These are phyloP conservation scores for Philaethria dido DNA, from an alignment of 2,888 invertebrate genomes.

Conservation along the genomic window DNA sequence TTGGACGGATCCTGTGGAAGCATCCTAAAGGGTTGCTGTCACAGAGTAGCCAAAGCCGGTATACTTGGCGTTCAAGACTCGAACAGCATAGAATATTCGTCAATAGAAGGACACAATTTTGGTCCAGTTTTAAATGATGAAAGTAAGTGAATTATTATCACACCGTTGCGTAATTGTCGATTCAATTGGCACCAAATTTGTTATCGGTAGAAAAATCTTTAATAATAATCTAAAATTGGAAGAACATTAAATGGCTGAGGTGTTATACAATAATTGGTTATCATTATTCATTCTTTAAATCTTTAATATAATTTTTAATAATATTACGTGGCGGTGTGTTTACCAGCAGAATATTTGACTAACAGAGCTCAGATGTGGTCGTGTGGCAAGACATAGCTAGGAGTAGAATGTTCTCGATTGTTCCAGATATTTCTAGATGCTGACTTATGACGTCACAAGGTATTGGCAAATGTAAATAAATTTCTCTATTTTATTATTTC, in stretches of 20 bases:
- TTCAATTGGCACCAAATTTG: constrained; percentile 23
- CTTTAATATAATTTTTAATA: constrained; percentile 15
- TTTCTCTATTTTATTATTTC: constrained; percentile 52
- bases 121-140: constrained; percentile 91
- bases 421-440: constrained; percentile 48
- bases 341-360: constrained; percentile 54
- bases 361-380: constrained; percentile 81
- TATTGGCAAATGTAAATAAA: constrained; percentile 57
- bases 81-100: constrained; percentile 85
- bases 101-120: constrained; percentile 86
- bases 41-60: constrained; percentile 88
- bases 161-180: constrained; percentile 47
- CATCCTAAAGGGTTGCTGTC: constrained; percentile 93
- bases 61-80: constrained; percentile 86
- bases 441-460: constrained; percentile 60
- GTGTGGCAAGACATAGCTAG: constrained; percentile 80
- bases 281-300: constrained; percentile 1
- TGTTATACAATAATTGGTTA: constrained; percentile 16
- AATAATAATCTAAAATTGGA: constrained; percentile 17
- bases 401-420: constrained; percentile 51
- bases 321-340: constrained; percentile 60
- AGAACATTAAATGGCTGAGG: constrained; percentile 8
- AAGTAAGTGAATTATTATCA: constrained; percentile 84
- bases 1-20: constrained; percentile 93
- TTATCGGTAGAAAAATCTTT: constrained; percentile 18